Percentiles rank a stretch among this genome's conserved stretches.
These are phyloP conservation scores for Pharmacophagus antenor DNA, from an alignment of 2,888 invertebrate species.

Conservation along the genomic window DNA sequence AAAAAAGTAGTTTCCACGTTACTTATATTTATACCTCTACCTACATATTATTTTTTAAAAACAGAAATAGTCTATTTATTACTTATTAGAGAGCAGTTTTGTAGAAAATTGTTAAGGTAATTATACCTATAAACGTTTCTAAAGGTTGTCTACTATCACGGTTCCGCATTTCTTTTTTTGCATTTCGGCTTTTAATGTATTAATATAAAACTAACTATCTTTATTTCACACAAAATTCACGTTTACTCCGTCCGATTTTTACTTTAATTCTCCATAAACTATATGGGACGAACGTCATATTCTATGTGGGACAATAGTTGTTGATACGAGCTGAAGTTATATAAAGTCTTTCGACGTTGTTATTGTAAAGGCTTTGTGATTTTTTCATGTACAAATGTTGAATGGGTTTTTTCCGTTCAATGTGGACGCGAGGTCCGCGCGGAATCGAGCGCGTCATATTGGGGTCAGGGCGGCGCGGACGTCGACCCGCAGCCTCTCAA, in stretches of 20 bases:
- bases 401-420: conserved; percentile 75
- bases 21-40: too few relatives aligned
- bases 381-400: conserved; percentile 45
- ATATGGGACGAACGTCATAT: too few relatives aligned
- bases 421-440: conserved; percentile 75
- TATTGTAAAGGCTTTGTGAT: conserved; percentile 15
- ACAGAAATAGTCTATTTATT: too few relatives aligned
- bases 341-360: neutral
- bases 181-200: too few relatives aligned
- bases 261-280: neutral
- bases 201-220: too few relatives aligned
- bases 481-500: conserved; percentile 72
- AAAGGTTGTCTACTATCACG: too few relatives aligned
- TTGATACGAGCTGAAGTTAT: neutral
- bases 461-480: conserved; percentile 80
- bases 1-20: neutral
- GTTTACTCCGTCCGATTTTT: neutral
- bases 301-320: neutral
- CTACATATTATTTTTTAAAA: too few relatives aligned
- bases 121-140: too few relatives aligned
- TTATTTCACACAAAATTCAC: too few relatives aligned
- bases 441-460: conserved; percentile 75
- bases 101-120: too few relatives aligned
- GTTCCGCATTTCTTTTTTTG: too few relatives aligned
- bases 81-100: too few relatives aligned